A percentile compares a stretch with the other conserved stretches of the same genome.
Conservation (phyloP, 1,140 invertebrate genomes). For the Agrilus planipennis region DNA sequence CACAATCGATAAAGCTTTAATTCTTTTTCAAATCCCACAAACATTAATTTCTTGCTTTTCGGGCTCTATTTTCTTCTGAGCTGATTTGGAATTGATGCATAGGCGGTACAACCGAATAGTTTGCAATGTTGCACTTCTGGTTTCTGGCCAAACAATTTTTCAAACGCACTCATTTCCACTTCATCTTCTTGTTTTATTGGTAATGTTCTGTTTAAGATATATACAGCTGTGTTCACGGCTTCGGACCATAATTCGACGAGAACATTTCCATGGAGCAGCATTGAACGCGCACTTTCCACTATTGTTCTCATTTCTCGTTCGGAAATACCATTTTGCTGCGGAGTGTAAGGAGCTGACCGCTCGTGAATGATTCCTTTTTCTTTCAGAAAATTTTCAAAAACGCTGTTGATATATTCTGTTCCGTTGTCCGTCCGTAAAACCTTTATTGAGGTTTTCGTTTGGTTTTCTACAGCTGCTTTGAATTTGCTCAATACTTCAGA, state of each 20-base stretch:
- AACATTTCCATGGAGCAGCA: constrained; percentile 25
- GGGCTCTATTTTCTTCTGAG: too few species aligned
- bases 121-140: constrained; percentile 34
- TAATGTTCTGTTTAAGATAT: constrained; percentile 31
- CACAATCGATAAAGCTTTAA: too few species aligned
- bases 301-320: constrained; percentile 32
- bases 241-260: constrained; percentile 28
- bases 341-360: constrained; percentile 20
- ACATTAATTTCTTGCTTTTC: constrained; percentile 13
- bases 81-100: too few species aligned
- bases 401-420: constrained; percentile 16
- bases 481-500: constrained; percentile 3
- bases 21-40: constrained; percentile 17
- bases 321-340: constrained; percentile 31
- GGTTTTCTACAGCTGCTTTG: constrained; percentile 8
- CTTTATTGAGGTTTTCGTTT: constrained; percentile 13
- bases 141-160: constrained; percentile 32
- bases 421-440: constrained; percentile 16
- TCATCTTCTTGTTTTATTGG: constrained; percentile 23
- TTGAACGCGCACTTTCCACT: constrained; percentile 23
- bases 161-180: constrained; percentile 1
- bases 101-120: too few species aligned
- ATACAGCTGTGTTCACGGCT: constrained; percentile 31
- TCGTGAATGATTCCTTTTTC: constrained; percentile 14
- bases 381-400: constrained; percentile 15